These are phyloP conservation scores for Tuberolachnus salignus DNA, from an alignment of 2,888 invertebrate genomes.

Conservation along the genomic window DNA sequence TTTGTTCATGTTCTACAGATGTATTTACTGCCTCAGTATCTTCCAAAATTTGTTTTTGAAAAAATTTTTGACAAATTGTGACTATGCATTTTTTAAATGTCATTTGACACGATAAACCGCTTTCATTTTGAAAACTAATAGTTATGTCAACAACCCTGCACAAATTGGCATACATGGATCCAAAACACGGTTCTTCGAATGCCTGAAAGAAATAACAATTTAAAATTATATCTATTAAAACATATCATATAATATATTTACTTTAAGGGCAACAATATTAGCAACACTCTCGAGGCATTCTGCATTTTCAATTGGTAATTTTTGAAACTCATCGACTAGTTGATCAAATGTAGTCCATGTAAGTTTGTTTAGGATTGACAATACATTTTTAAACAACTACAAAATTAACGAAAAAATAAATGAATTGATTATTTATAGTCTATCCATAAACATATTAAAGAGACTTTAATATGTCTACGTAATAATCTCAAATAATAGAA, in stretches of 20 bases:
- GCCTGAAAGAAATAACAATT: constrained; percentile 18
- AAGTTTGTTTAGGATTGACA: constrained; percentile 47
- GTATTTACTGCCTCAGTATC: not conserved
- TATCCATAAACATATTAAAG: not conserved
- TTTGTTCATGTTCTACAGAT: constrained; percentile 34
- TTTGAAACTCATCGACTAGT: constrained; percentile 38
- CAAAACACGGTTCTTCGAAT: constrained; percentile 48
- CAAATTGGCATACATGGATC: constrained; percentile 36
- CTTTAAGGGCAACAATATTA: constrained; percentile 52
- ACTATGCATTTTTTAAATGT: constrained; percentile 45
- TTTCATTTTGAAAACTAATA: constrained; percentile 30
- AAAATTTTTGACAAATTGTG: constrained; percentile 42
- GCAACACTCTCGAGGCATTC: constrained; percentile 52
- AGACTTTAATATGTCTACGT: not conserved
- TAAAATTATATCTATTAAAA: not conserved
- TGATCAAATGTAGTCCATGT: constrained; percentile 45
- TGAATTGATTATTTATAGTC: not conserved
- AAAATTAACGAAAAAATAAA: constrained; percentile 10
- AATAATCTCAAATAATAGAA: no score
- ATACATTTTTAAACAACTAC: constrained; percentile 46
- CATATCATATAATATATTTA: constrained; percentile 8
- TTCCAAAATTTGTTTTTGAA: constrained; percentile 40
- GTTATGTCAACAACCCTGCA: constrained; percentile 41
- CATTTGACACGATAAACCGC: constrained; percentile 7
- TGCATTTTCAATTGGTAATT: constrained; percentile 37